These are phyloP conservation scores for Myotis myotis DNA, from an alignment of 2,797 vertebrate species.

Conservation along the genomic window DNA sequence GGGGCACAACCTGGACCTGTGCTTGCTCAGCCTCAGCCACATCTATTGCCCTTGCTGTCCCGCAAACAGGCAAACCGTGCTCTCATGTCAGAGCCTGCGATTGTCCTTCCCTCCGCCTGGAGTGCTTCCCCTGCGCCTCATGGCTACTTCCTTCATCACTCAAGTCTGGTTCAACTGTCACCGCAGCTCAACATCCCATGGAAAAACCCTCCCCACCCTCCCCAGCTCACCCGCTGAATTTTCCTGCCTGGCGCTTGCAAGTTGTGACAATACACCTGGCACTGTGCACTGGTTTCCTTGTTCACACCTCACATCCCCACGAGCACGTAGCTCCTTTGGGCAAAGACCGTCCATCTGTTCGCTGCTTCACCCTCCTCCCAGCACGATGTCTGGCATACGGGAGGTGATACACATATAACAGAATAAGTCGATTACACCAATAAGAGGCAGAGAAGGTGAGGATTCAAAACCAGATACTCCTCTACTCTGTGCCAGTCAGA, in stretches of 20 bases:
- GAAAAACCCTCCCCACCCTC: too few relatives aligned
- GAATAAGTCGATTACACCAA: neutral
- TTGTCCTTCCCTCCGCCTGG: neutral
- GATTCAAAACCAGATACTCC: neutral
- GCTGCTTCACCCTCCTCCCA: neutral
- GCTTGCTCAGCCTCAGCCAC: neutral
- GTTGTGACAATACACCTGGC: neutral
- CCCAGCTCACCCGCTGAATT: neutral
- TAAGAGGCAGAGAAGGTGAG: neutral
- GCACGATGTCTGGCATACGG: accelerated
- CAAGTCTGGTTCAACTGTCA: neutral
- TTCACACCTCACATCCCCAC: neutral
- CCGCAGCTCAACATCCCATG: neutral
- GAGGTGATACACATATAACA: neutral
- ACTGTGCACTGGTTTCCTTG: neutral
- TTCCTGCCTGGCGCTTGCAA: neutral
- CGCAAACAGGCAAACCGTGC: neutral
- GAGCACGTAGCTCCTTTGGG: neutral
- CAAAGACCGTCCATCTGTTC: neutral
- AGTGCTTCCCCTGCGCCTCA: neutral
- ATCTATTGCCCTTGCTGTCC: neutral
- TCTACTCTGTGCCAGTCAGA: neutral
- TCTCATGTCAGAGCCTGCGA: neutral
- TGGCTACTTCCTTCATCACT: neutral
- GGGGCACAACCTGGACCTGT: neutral